phyloP scores from a whole-genome alignment of 1,140 invertebrate genomes.

The Capitella teleta region DNA sequence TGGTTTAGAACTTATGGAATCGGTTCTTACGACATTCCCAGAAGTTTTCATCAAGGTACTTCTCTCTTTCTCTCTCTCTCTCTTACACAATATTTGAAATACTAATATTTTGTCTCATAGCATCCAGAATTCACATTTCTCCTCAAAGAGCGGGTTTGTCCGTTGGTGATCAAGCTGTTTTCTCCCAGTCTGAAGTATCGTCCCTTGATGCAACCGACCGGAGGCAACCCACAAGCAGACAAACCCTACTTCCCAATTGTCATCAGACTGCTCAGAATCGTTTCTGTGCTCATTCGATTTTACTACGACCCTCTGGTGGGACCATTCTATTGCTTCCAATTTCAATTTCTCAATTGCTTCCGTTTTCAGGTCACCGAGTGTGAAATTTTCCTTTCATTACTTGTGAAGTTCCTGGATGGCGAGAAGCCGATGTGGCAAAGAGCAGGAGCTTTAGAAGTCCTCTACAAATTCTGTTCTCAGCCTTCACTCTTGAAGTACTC shows the following conservation, averaged over 20 bases:
- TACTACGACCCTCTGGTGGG: slow-evolving; percentile 83
- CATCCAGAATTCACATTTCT: slow-evolving; percentile 89
- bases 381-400: slow-evolving; percentile 93
- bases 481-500: slow-evolving; percentile 70
- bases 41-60: slow-evolving; percentile 80
- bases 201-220: slow-evolving; percentile 54
- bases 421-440: slow-evolving; percentile 94
- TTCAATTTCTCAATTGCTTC: background rate
- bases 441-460: slow-evolving; percentile 83
- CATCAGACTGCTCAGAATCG: slow-evolving; percentile 82
- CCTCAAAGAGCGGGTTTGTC: slow-evolving; percentile 91
- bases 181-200: slow-evolving; percentile 60
- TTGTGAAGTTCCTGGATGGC: slow-evolving; percentile 92
- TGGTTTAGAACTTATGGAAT: slow-evolving; percentile 87
- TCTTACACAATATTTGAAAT: too few species aligned
- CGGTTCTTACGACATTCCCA: slow-evolving; percentile 80
- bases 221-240: slow-evolving; percentile 54
- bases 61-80: background rate
- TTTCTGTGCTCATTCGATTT: slow-evolving; percentile 82
- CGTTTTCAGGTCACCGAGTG: slow-evolving; percentile 78
- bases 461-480: slow-evolving; percentile 75
- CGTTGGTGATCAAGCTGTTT: slow-evolving; percentile 92
- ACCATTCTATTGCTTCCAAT: slow-evolving; percentile 13
- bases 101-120: slow-evolving; percentile 55
- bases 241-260: slow-evolving; percentile 95